Conservation (phyloP, 1,140 invertebrate genomes). For the Bombus terrestris region DNA sequence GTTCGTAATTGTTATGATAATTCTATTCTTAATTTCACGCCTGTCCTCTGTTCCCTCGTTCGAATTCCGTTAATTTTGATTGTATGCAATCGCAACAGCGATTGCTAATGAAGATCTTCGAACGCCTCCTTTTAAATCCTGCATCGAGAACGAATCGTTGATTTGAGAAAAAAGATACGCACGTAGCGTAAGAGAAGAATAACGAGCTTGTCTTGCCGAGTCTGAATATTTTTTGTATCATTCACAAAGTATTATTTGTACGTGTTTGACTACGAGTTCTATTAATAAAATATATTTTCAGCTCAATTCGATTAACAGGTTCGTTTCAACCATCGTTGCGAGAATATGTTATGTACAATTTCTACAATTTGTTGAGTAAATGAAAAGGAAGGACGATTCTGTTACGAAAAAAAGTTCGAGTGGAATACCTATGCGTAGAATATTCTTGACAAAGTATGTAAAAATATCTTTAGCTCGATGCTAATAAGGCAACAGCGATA, state of each 20-base stretch:
- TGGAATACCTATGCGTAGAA: too few relatives aligned
- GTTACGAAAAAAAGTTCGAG: neutral
- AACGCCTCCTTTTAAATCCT: neutral
- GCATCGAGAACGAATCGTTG: neutral
- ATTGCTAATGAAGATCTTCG: constrained; percentile 14
- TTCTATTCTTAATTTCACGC: constrained; percentile 48
- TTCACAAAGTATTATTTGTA: neutral
- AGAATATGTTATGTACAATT: neutral
- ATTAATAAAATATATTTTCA: neutral
- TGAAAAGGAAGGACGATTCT: neutral
- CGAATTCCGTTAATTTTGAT: constrained; percentile 41
- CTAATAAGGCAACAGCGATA: neutral
- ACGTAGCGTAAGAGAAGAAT: neutral
- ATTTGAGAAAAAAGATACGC: constrained; percentile 13
- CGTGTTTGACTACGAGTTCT: neutral
- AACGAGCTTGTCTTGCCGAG: neutral
- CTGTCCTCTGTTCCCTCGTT: neutral
- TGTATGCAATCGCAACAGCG: constrained; percentile 18
- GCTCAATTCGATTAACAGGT: neutral
- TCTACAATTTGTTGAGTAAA: neutral
- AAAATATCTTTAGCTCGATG: neutral
- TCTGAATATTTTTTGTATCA: neutral
- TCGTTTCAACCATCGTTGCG: neutral
- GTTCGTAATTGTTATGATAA: constrained; percentile 48
- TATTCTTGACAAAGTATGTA: neutral